A percentile compares a stretch with the other conserved stretches of the same genome.
phyloP scores from a whole-genome alignment of 2,888 invertebrate genomes.

The Fissipunctia ypsillon region DNA sequence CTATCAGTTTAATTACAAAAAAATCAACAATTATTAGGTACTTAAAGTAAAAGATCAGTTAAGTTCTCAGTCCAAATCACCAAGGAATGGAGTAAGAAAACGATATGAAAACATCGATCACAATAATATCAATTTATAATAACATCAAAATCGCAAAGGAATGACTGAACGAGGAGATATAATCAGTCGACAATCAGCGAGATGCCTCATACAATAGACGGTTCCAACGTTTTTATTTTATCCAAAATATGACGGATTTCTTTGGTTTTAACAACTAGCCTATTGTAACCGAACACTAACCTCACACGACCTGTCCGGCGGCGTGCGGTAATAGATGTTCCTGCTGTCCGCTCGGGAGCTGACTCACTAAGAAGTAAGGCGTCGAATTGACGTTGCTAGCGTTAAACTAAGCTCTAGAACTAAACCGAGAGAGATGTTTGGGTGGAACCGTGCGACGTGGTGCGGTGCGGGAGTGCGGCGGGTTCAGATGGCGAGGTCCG shows the following conservation, averaged over 20 bases:
- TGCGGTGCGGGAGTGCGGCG: constrained; percentile 20
- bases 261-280: constrained; percentile 75
- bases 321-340: constrained; percentile 10
- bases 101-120: constrained; percentile 71
- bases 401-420: constrained; percentile 66
- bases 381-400: constrained; percentile 67
- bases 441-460: constrained; percentile 48
- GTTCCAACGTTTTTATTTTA: constrained; percentile 69
- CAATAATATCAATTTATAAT: constrained; percentile 67
- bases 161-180: constrained; percentile 40
- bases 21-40: too few species aligned
- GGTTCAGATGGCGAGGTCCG: constrained; percentile 64
- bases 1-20: too few species aligned
- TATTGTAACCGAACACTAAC: constrained; percentile 66
- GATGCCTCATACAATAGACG: constrained; percentile 55
- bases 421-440: constrained; percentile 55
- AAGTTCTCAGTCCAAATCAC: constrained; percentile 71
- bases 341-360: constrained; percentile 19
- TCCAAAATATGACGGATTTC: constrained; percentile 67
- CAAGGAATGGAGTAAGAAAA: constrained; percentile 79
- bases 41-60: too few species aligned
- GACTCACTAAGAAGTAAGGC: constrained; percentile 44
- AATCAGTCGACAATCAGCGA: constrained; percentile 39
- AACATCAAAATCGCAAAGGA: constrained; percentile 62
- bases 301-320: constrained; percentile 39